phyloP scores from a whole-genome alignment of 2,888 invertebrate genomes.

The Augochlorella aurata region DNA sequence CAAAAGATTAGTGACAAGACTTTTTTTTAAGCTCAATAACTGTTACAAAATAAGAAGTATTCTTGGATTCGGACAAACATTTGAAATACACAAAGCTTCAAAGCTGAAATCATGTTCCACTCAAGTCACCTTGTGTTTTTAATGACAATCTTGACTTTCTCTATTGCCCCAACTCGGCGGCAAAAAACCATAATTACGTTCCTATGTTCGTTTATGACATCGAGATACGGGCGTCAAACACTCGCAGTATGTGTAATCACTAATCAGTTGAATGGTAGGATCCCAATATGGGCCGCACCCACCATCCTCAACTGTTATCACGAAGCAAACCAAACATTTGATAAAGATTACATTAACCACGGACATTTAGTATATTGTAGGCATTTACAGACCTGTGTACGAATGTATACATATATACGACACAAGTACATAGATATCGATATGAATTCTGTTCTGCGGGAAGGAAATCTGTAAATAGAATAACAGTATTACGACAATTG shows the following conservation, averaged over 20 bases:
- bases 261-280: conserved; percentile 1
- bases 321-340: conserved; percentile 33
- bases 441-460: neutral
- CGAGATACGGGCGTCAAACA: conserved; percentile 6
- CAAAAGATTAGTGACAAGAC: too few relatives aligned
- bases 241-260: neutral
- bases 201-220: conserved; percentile 2
- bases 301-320: conserved; percentile 30
- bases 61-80: neutral
- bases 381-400: too few relatives aligned
- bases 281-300: conserved; percentile 40
- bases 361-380: neutral
- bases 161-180: neutral
- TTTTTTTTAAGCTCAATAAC: too few relatives aligned
- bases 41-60: too few relatives aligned
- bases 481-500: conserved; percentile 21
- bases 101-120: too few relatives aligned
- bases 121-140: neutral
- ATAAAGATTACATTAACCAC: conserved; percentile 36
- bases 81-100: neutral
- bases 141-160: neutral
- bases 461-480: conserved; percentile 37
- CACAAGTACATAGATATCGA: neutral
- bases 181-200: conserved; percentile 6
- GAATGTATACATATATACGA: too few relatives aligned